Evolutionary conservation across 30 jellyfish, hydroid and myxozoan species (phyloP).

Genomic region (Kudoa iwatai): DNA sequence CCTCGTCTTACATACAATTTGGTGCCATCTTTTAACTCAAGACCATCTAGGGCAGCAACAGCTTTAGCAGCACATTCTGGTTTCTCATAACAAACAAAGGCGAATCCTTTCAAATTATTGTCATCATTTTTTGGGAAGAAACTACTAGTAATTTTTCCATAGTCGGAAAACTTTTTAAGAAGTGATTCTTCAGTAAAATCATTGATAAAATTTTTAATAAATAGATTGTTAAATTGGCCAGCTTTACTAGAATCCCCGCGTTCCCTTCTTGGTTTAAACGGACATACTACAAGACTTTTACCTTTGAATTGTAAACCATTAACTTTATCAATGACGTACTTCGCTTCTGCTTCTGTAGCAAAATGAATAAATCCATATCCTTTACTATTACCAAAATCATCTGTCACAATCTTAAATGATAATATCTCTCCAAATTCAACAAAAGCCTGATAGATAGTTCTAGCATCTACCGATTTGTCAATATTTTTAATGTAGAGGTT

Average conservation of each 20-base stretch:
- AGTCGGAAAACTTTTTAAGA: constrained; percentile 9
- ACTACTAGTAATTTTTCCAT: constrained; percentile 47
- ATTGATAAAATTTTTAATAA: constrained; percentile 64
- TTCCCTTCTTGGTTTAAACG: constrained; percentile 37
- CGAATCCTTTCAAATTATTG: constrained; percentile 60
- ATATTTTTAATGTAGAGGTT: constrained; percentile 70
- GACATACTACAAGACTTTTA: constrained; percentile 94
- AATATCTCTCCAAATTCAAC: constrained; percentile 76
- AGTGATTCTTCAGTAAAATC: constrained; percentile 10
- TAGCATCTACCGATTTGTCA: constrained; percentile 63
- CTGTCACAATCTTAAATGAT: constrained; percentile 65
- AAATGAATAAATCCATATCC: constrained; percentile 96
- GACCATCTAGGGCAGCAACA: too few species aligned
- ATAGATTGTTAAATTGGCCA: constrained; percentile 33
- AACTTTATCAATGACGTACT: constrained; percentile 41
- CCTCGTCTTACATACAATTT: constrained; percentile 66
- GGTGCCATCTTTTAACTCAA: too few species aligned
- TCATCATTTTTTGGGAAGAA: constrained; percentile 24
- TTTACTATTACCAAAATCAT: constrained; percentile 25
- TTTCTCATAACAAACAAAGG: constrained; percentile 45
- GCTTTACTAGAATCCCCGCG: constrained; percentile 62
- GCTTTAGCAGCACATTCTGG: constrained; percentile 74
- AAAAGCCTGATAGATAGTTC: constrained; percentile 70
- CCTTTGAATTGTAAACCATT: constrained; percentile 85
- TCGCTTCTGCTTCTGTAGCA: constrained; percentile 88